Base-by-base conservation (phyloP, 2,888 invertebrate genomes). In the Drosophila helvetica region DNA sequence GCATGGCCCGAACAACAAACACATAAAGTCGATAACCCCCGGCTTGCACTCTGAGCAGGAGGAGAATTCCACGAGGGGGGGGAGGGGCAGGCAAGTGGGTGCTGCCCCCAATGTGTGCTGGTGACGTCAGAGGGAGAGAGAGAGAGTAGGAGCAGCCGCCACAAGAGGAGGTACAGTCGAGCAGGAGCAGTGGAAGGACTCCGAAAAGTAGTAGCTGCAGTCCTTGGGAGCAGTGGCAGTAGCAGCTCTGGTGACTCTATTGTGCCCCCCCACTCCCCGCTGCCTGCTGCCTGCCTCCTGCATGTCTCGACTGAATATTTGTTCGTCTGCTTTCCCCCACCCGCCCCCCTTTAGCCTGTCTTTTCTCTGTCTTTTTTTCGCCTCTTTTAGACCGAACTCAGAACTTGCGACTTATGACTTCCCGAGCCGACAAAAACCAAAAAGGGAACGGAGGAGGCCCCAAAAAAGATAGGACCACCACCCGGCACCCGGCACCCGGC, bases 1-100 rank as follows among this genome's bases (percentile, higher is more conserved):
- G 71, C 73, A 69, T 60, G 80, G 66, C 62, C 72, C 86, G 66
- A 88, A 88, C 83, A 83, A 83, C 88, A 83, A 83, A 88, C 88
- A 86, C 83, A 85, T 87, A 83, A 83, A 83, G 88, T 83, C 83
- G 83, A 83, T 83, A 83, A 80, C 83, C 83, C 83, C 67, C 45
- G 75, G 60, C 57, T 82, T 81, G 79, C 59, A 73, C 72, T 65
- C 78, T 64, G 71, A 64, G n/a, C n/a, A n/a, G 70, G 61, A 69
- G 68, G 53, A 55, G 79, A 76, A 69, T 70, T 66, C 70, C 71
- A 2, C 25, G 2, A 27, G 27, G 7, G 12, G 67, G 54, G 25
- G 25, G 53, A 27, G n/a, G n/a, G n/a, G n/a, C n/a, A n/a, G n/a
- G n/a, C n/a, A n/a, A 18, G 27, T 51, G 38, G 54, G 46, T 10